These are phyloP conservation scores for Philopedon plagiatum DNA, from an alignment of 2,888 invertebrate genomes.

Conservation along the genomic window DNA sequence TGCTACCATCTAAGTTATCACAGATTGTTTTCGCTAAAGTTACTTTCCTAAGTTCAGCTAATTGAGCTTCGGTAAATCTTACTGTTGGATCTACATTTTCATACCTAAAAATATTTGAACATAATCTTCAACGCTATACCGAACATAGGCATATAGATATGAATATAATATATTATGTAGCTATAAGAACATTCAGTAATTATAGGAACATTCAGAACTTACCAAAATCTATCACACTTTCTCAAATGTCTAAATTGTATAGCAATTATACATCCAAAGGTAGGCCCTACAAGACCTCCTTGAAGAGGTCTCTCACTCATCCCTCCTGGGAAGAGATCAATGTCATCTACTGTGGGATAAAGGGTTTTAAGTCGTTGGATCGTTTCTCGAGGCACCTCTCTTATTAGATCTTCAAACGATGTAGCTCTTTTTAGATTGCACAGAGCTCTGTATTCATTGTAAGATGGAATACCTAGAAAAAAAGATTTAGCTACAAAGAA, in stretches of 20 bases:
- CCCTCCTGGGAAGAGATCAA: conserved; percentile 96
- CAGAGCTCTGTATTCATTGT: conserved; percentile 91
- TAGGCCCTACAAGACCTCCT: conserved; percentile 94
- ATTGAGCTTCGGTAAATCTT: conserved; percentile 87
- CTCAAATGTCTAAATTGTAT: conserved; percentile 92
- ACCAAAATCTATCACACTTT: conserved; percentile 96
- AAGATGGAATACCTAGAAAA: conserved; percentile 76
- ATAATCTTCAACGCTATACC: not conserved
- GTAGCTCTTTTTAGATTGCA: conserved; percentile 90
- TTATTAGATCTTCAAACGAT: conserved; percentile 87
- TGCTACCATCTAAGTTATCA: conserved; percentile 88
- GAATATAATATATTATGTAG: no score
- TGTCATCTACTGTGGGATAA: conserved; percentile 93
- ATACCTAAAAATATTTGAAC: conserved; percentile 73
- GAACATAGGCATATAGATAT: not conserved
- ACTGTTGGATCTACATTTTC: conserved; percentile 87
- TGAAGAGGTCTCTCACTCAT: conserved; percentile 91
- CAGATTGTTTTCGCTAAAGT: conserved; percentile 90
- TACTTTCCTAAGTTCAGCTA: conserved; percentile 89
- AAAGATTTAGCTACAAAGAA: no score
- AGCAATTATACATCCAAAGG: conserved; percentile 94
- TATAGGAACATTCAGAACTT: no score
- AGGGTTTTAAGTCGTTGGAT: conserved; percentile 84
- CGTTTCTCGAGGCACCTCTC: conserved; percentile 89
- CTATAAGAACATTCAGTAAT: no score